Evolutionary conservation across 2,113 vertebrate genomes (phyloP), one percentile per base, ranked within the genome.

Genomic region (Amia ocellicauda): DNA sequence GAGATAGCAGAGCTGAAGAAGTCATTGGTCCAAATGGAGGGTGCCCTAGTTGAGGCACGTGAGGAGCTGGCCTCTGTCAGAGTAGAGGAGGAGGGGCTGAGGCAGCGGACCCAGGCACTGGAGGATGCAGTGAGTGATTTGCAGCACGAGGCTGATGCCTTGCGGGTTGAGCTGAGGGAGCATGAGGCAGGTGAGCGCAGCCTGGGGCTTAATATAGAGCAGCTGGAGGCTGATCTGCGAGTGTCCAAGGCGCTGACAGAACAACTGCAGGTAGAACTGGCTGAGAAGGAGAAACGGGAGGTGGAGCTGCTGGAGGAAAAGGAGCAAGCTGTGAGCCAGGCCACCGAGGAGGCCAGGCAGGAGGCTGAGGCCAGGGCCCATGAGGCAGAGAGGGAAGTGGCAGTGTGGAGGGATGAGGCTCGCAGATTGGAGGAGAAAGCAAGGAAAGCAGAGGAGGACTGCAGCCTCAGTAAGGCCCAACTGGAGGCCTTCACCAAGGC

Each of bases 401-500:
- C 81, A 67, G 80, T 80, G 56, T 72, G 84, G 62, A 67, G 80
- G 79, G 79, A 82, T 20, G 88, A 87, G 69, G 73, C 88, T 1
- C 75, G 71, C 27, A 61, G 42, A 31, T 83, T 95, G 68, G 78
- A 83, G 23, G 91, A 90, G 58, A 86, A 78, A 58, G 62, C 93
- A 49, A 84, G 80, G 43, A 70, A 77, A n/a, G 72, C 80, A 8
- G 84, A 80, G 53, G 93, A 93, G 58, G 93, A 94, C 64, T 85
- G 81, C 70, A 80, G 71, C 61, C 89, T 84, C 66, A 85, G 87
- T 40, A 93, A 91, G 74, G 74, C 89, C 41, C 87, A 85, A 19
- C 81, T 99, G 68, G 91, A 92, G 62, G 90, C 94, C 11, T 96
- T 99, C 51, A 87, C 86, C 22, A 97, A 91, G 61, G 93, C 95